Conservation (phyloP, 2,113 vertebrate species). For the Odobenus rosmarus region DNA sequence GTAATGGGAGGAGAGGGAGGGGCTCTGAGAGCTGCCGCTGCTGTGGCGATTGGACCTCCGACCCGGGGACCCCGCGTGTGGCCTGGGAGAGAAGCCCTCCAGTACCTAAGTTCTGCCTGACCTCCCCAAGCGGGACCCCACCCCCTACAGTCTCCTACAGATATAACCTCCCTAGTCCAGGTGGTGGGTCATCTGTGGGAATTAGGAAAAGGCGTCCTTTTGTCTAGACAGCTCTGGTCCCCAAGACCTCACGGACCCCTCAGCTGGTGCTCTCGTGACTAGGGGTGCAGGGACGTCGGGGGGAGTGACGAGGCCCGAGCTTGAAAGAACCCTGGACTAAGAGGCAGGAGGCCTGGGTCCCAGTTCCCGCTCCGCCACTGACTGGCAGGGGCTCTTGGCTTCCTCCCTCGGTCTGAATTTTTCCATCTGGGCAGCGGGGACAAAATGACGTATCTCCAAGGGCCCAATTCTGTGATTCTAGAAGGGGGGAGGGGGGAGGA, state of each 20-base stretch:
- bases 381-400: background rate
- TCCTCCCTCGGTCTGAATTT: background rate
- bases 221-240: background rate
- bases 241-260: background rate
- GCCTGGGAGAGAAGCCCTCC: constrained; percentile 86
- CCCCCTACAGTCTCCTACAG: background rate
- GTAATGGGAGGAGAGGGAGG: constrained; percentile 91
- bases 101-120: background rate
- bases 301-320: background rate
- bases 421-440: background rate
- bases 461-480: background rate
- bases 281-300: no score
- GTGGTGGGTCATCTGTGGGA: background rate
- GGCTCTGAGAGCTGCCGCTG: constrained; percentile 95
- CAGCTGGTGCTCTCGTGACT: background rate
- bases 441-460: background rate
- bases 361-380: background rate
- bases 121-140: background rate
- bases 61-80: constrained; percentile 90
- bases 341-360: background rate
- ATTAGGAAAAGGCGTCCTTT: background rate
- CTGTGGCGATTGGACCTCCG: constrained; percentile 92
- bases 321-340: background rate
- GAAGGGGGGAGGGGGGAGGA: rapidly evolving
- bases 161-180: background rate